Percentiles rank a stretch among this genome's conserved stretches.
Conservation (phyloP, 2,888 invertebrate species). For the Heliconius sara region DNA sequence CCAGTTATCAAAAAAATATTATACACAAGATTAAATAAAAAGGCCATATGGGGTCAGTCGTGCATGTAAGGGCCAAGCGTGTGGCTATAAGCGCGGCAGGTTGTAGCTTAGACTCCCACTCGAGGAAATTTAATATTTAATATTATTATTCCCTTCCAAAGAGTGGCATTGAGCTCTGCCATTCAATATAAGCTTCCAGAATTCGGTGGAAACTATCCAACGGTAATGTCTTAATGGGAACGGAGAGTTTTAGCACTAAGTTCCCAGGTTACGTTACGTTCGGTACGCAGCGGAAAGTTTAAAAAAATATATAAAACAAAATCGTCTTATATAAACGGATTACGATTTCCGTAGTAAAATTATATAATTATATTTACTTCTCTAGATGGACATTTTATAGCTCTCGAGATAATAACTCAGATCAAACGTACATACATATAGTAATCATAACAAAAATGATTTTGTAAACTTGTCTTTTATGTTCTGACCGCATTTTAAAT, state of each 20-base stretch:
- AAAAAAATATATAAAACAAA: background rate
- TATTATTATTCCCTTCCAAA: too few species aligned
- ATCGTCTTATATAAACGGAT: conserved; percentile 22
- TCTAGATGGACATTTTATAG: conserved; percentile 20
- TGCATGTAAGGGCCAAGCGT: too few species aligned
- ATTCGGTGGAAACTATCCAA: too few species aligned
- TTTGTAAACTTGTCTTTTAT: conserved; percentile 16
- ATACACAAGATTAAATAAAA: background rate
- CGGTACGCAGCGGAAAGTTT: too few species aligned
- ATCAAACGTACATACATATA: background rate
- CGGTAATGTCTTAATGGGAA: too few species aligned
- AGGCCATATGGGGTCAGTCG: too few species aligned
- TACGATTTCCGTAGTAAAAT: conserved; percentile 21
- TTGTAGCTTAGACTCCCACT: too few species aligned
- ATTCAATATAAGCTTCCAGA: background rate
- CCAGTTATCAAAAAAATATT: background rate
- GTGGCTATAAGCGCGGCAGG: too few species aligned
- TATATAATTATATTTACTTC: conserved; percentile 41
- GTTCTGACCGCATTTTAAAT: conserved; percentile 12
- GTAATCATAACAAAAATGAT: conserved; percentile 11
- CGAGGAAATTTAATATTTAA: too few species aligned
- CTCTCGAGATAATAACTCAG: conserved; percentile 20
- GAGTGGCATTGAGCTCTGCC: background rate
- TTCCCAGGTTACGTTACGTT: too few species aligned
- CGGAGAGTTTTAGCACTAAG: too few species aligned